Evolutionary conservation across 2,888 invertebrate species (phyloP).

Genomic region (Heliothis peltigera): DNA sequence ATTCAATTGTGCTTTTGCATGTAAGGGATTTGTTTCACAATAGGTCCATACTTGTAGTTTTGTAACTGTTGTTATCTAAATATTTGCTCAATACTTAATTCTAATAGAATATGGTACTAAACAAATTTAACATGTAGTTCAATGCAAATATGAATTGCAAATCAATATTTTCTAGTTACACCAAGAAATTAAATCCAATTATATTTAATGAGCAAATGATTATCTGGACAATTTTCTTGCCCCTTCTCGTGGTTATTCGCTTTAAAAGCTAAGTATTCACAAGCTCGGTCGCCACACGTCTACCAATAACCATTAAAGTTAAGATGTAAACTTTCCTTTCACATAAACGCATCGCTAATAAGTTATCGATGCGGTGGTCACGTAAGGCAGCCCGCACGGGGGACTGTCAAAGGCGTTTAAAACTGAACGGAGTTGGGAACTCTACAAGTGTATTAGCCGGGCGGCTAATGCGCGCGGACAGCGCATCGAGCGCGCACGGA

Average conservation of each 20-base stretch:
- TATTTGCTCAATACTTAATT: background rate
- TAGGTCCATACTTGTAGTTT: slow-evolving; percentile 40
- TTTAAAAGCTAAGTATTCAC: slow-evolving; percentile 28
- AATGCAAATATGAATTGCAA: slow-evolving; percentile 15
- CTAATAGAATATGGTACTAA: background rate
- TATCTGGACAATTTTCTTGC: slow-evolving; percentile 16
- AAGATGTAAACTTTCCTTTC: slow-evolving; percentile 55
- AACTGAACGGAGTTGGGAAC: slow-evolving; percentile 73
- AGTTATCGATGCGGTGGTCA: slow-evolving; percentile 75
- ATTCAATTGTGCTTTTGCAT: slow-evolving; percentile 86
- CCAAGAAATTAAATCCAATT: slow-evolving; percentile 20
- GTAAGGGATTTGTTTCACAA: slow-evolving; percentile 58
- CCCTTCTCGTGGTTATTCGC: slow-evolving; percentile 1
- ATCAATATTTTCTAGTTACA: slow-evolving; percentile 16
- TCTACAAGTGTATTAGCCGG: slow-evolving; percentile 79
- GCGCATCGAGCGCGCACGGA: slow-evolving; percentile 72
- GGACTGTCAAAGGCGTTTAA: slow-evolving; percentile 81
- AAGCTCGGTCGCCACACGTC: slow-evolving; percentile 9
- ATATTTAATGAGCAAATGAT: slow-evolving; percentile 23
- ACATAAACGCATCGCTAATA: slow-evolving; percentile 54
- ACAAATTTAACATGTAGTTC: background rate
- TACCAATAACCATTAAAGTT: slow-evolving; percentile 40
- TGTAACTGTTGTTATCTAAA: slow-evolving; percentile 14
- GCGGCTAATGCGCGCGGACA: slow-evolving; percentile 73
- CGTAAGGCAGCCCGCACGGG: slow-evolving; percentile 71